phyloP scores from a whole-genome alignment of 2,888 invertebrate genomes.

The Liopterus haemorrhoidalis region DNA sequence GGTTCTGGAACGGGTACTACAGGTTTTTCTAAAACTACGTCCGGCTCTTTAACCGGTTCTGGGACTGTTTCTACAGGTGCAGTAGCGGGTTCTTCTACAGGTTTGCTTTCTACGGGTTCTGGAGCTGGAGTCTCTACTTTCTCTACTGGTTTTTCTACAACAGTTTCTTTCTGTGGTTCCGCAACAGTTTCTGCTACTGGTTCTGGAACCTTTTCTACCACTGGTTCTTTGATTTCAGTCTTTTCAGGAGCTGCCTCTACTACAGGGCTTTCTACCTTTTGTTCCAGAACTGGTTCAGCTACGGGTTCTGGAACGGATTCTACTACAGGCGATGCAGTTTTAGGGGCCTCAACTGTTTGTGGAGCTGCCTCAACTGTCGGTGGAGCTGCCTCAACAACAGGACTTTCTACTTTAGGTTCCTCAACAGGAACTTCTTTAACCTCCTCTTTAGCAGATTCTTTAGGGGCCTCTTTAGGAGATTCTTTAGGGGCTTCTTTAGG shows the following conservation, averaged over 20 bases:
- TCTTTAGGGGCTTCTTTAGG: too few relatives aligned
- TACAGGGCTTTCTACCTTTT: neutral
- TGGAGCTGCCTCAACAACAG: slow-evolving; percentile 8
- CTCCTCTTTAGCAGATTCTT: neutral
- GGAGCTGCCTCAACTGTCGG: slow-evolving; percentile 1
- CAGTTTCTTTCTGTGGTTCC: slow-evolving; percentile 13
- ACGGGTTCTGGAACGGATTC: slow-evolving; percentile 9
- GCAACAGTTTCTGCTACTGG: slow-evolving; percentile 13
- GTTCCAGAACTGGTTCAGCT: slow-evolving; percentile 6
- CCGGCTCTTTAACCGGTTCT: too few relatives aligned
- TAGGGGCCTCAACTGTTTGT: slow-evolving; percentile 1
- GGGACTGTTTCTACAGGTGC: slow-evolving; percentile 14
- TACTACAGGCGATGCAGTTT: slow-evolving; percentile 2
- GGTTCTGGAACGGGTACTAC: slow-evolving; percentile 7
- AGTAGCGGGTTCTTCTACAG: slow-evolving; percentile 16
- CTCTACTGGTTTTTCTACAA: slow-evolving; percentile 13
- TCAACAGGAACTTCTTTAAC: neutral
- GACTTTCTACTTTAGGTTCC: neutral
- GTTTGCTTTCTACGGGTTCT: slow-evolving; percentile 10
- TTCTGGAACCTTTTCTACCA: slow-evolving; percentile 16
- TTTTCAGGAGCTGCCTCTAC: slow-evolving; percentile 5
- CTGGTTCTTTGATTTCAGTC: slow-evolving; percentile 3
- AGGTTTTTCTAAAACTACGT: too few relatives aligned
- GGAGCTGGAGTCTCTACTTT: slow-evolving; percentile 14
- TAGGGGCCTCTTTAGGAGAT: too few relatives aligned